Conservation (phyloP, 1,140 invertebrate genomes). For the Andrena cerasifolii region DNA sequence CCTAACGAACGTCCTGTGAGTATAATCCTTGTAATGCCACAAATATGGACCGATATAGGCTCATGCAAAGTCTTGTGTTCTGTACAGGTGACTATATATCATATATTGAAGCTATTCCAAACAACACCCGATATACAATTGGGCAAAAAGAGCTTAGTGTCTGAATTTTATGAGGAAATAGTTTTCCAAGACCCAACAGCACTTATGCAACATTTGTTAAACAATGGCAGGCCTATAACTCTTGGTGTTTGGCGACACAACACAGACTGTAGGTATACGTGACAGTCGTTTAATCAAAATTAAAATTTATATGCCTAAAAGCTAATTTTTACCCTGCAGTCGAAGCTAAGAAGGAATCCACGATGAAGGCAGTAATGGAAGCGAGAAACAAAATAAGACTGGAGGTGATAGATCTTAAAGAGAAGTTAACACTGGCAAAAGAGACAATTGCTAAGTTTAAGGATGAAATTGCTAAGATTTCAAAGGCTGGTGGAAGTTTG, state of each 20-base stretch:
- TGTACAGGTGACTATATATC: conserved; percentile 94
- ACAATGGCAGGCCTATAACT: conserved; percentile 88
- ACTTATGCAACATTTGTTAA: conserved; percentile 95
- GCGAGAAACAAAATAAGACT: conserved; percentile 92
- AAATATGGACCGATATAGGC: neutral
- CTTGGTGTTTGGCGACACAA: conserved; percentile 92
- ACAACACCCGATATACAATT: conserved; percentile 86
- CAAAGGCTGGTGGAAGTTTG: conserved; percentile 73
- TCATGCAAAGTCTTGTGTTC: conserved; percentile 18
- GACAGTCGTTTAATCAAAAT: neutral
- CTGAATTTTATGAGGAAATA: conserved; percentile 98
- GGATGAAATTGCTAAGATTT: conserved; percentile 90
- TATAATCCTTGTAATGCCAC: conserved; percentile 62
- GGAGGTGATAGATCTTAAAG: conserved; percentile 94
- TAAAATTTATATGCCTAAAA: neutral
- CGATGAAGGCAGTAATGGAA: conserved; percentile 89
- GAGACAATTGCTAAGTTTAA: conserved; percentile 96
- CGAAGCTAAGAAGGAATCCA: conserved; percentile 94
- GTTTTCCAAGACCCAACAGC: conserved; percentile 98
- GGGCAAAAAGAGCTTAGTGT: conserved; percentile 92
- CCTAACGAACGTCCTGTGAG: conserved; percentile 96
- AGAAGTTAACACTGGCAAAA: conserved; percentile 93
- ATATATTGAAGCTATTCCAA: conserved; percentile 98
- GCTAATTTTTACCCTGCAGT: conserved; percentile 83
- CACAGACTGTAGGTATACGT: conserved; percentile 92